Percentiles rank a stretch among this genome's conserved stretches.
Conservation (phyloP, 2,888 invertebrate genomes). For the Eupsilia transversa region DNA sequence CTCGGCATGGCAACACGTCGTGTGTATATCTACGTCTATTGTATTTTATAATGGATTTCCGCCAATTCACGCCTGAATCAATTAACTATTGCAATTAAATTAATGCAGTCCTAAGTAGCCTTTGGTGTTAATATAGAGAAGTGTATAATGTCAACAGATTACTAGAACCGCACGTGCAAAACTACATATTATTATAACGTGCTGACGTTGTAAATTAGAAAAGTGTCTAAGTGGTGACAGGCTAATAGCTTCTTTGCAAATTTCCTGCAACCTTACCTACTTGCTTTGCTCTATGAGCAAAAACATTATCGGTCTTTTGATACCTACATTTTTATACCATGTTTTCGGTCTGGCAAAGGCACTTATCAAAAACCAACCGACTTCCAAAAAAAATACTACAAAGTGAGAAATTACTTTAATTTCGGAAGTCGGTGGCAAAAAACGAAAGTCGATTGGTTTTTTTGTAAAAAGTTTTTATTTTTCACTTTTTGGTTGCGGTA, state of each 20-base stretch:
- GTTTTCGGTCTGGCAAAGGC: not conserved
- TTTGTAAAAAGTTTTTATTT: no score
- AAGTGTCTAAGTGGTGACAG: constrained; percentile 34
- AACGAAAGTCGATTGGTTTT: no score
- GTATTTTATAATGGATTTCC: no score
- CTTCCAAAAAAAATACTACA: no score
- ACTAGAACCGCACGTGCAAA: constrained; percentile 20
- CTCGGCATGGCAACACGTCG: no score
- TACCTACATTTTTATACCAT: not conserved
- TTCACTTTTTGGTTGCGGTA: no score
- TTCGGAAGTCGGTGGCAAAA: no score
- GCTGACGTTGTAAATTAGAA: constrained; percentile 40
- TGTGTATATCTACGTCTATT: no score
- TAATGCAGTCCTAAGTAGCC: not conserved
- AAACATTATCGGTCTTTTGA: not conserved
- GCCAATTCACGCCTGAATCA: no score
- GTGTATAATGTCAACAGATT: constrained; percentile 19
- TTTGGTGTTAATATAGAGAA: constrained; percentile 17
- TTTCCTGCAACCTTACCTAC: constrained; percentile 23
- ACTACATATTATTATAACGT: constrained; percentile 8
- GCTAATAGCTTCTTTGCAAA: constrained; percentile 27
- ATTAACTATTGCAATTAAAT: constrained; percentile 11
- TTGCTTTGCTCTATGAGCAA: constrained; percentile 7
- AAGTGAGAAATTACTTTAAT: no score
- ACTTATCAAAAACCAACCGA: no score